Percentiles rank a stretch among this genome's conserved stretches.
These are phyloP conservation scores for Cordilura impudica DNA, from an alignment of 2,888 invertebrate species.

Conservation along the genomic window DNA sequence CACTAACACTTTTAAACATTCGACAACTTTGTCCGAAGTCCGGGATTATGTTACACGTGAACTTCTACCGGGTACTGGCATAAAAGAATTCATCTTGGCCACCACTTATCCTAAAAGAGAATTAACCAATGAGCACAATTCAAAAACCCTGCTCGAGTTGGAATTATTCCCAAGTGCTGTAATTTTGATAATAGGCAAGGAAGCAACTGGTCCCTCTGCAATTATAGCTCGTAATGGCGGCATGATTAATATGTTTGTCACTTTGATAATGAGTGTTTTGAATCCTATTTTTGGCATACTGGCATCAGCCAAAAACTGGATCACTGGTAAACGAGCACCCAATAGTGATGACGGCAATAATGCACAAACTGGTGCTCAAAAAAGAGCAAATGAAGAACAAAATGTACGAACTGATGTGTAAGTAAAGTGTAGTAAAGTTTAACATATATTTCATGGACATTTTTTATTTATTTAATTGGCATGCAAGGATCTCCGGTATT, in stretches of 20 bases:
- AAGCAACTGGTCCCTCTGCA: constrained; percentile 62
- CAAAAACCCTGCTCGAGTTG: constrained; percentile 89
- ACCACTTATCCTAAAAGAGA: constrained; percentile 94
- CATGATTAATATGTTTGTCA: constrained; percentile 72
- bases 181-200: constrained; percentile 70
- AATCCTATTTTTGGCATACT: constrained; percentile 73
- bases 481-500: not conserved
- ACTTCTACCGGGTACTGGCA: constrained; percentile 72
- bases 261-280: constrained; percentile 74
- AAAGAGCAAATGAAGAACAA: constrained; percentile 69
- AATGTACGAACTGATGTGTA: constrained; percentile 70
- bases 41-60: constrained; percentile 75
- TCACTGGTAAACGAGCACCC: constrained; percentile 61
- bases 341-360: constrained; percentile 26
- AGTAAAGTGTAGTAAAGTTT: constrained; percentile 55
- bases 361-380: constrained; percentile 65
- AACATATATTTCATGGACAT: not conserved
- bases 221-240: constrained; percentile 64
- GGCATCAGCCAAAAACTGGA: constrained; percentile 70
- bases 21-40: constrained; percentile 82
- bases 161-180: constrained; percentile 92
- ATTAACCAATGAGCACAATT: constrained; percentile 90
- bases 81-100: constrained; percentile 84
- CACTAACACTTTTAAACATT: constrained; percentile 85
- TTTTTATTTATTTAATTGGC: no score